Evolutionary conservation across 2,113 vertebrate species (phyloP).

Genomic region (Rhabdornis inornatus): DNA sequence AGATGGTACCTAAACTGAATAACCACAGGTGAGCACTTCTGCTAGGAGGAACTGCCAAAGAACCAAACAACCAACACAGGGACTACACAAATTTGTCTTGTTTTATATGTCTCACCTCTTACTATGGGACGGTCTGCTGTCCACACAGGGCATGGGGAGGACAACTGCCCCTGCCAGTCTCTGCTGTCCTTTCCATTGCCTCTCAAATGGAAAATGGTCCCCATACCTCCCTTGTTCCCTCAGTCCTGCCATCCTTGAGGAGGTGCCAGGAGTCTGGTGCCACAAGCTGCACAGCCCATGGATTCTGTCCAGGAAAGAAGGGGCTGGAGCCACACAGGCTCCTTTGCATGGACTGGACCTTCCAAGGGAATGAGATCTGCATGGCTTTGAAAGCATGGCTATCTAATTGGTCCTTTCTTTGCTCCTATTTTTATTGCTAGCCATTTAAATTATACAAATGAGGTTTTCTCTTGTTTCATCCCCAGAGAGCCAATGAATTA

Average conservation of each 20-base stretch:
- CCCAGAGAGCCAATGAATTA: background rate
- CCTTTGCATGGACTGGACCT: background rate
- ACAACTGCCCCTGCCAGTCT: background rate
- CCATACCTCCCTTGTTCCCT: background rate
- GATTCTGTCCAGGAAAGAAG: background rate
- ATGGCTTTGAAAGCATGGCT: background rate
- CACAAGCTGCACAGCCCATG: background rate
- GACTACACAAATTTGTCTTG: background rate
- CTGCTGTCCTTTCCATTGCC: background rate
- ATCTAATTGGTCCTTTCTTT: background rate
- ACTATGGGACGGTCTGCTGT: fast-evolving
- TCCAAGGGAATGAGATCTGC: background rate
- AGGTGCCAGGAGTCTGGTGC: background rate
- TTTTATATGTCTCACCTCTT: background rate
- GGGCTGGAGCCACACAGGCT: background rate
- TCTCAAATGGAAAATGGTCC: background rate
- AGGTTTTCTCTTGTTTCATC: background rate
- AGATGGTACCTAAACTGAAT: background rate
- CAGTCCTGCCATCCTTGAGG: background rate
- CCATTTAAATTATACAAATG: slow-evolving; percentile 38
- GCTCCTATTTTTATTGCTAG: slow-evolving; percentile 22
- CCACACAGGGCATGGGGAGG: background rate
- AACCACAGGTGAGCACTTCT: background rate
- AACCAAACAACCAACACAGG: background rate
- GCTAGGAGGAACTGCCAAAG: background rate